Evolutionary conservation across 2,797 vertebrate genomes (phyloP).

Genomic region (Lagocephalus sceleratus): DNA sequence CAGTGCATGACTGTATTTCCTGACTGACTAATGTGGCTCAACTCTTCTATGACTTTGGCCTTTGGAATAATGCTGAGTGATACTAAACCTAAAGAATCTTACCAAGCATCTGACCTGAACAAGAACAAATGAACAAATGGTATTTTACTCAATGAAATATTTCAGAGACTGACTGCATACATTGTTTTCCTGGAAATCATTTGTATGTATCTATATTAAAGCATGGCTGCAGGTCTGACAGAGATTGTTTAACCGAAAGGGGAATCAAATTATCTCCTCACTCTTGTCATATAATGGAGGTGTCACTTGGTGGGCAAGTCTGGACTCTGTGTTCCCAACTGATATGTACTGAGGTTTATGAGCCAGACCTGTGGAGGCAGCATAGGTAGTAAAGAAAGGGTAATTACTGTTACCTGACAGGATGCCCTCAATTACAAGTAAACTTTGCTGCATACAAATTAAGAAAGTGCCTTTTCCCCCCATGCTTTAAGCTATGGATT

Average conservation of each 20-base stretch:
- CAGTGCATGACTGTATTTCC: too few relatives aligned
- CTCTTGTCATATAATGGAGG: conserved; percentile 73
- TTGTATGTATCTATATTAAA: conserved; percentile 70
- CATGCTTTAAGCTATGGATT: conserved; percentile 31
- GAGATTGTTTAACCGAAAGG: conserved; percentile 80
- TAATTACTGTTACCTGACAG: conserved; percentile 65
- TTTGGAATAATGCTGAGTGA: conserved; percentile 10
- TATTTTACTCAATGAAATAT: conserved; percentile 50
- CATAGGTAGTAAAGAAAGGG: conserved; percentile 48
- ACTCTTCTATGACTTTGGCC: conserved; percentile 29
- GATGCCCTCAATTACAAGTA: conserved; percentile 66
- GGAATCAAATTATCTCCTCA: conserved; percentile 82
- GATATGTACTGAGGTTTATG: conserved; percentile 64
- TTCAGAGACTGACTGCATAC: conserved; percentile 62
- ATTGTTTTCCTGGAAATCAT: conserved; percentile 74
- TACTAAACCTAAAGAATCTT: too few relatives aligned
- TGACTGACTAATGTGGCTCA: neutral
- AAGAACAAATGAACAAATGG: conserved; percentile 21
- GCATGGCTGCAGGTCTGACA: conserved; percentile 75
- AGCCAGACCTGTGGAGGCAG: conserved; percentile 49
- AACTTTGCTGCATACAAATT: conserved; percentile 54
- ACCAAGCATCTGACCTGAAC: too few relatives aligned
- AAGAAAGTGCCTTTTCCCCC: conserved; percentile 24
- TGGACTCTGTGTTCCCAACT: conserved; percentile 62
- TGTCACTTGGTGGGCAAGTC: conserved; percentile 68